A percentile compares a stretch with the other conserved stretches of the same genome.
These are phyloP conservation scores for Dryobates pubescens DNA, from an alignment of 2,797 vertebrate genomes.

Conservation along the genomic window DNA sequence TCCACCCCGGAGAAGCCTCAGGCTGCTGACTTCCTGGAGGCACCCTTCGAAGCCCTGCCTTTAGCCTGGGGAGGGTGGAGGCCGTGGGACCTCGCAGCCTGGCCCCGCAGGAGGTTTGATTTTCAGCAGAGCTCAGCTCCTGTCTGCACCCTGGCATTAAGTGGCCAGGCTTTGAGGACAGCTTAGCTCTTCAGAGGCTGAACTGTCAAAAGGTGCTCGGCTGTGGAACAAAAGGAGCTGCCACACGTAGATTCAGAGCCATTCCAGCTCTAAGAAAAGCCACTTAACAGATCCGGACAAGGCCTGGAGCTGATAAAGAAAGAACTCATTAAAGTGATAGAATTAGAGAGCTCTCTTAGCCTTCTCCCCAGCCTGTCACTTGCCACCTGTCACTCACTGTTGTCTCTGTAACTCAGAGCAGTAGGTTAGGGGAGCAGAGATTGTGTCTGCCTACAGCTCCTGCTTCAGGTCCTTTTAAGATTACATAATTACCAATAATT, in stretches of 20 bases:
- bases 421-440: neutral
- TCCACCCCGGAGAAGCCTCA: neutral
- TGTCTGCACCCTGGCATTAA: fast-evolving
- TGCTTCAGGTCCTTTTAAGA: neutral
- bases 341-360: neutral
- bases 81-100: neutral
- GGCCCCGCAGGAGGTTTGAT: neutral
- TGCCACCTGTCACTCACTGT: neutral
- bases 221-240: slow-evolving; percentile 36
- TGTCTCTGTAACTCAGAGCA: neutral
- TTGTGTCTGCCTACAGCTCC: neutral
- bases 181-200: neutral
- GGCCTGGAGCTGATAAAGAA: slow-evolving; percentile 33
- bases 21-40: neutral
- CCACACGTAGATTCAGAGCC: neutral
- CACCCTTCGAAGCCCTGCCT: neutral
- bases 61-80: neutral
- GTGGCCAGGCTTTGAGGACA: neutral
- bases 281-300: slow-evolving; percentile 34
- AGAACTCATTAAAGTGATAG: slow-evolving; percentile 30
- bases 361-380: neutral
- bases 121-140: neutral
- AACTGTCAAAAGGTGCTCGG: neutral
- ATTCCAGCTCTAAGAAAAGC: slow-evolving; percentile 17
- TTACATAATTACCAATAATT: neutral